These are phyloP conservation scores for Sylvietta virens DNA, from an alignment of 2,113 vertebrate genomes.

Conservation along the genomic window DNA sequence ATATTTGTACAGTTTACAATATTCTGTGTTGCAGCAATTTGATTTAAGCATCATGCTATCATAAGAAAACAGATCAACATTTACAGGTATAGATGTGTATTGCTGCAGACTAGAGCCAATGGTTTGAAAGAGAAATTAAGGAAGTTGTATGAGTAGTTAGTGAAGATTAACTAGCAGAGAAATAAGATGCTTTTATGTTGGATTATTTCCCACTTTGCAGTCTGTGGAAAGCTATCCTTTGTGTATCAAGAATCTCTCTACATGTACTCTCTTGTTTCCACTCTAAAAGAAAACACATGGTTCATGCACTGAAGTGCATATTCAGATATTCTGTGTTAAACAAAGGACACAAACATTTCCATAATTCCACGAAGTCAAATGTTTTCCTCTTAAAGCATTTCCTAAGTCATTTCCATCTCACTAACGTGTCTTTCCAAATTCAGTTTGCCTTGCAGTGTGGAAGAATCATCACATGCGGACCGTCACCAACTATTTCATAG, in stretches of 20 bases:
- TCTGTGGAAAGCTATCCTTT: background rate
- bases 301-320: background rate
- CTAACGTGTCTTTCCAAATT: slow-evolving; percentile 28
- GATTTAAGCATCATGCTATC: background rate
- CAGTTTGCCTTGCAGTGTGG: slow-evolving; percentile 97
- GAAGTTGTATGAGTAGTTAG: background rate
- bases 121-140: background rate
- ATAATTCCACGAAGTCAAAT: background rate
- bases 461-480: slow-evolving; percentile 97
- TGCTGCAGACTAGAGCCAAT: background rate
- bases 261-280: background rate
- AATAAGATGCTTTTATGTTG: background rate
- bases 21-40: background rate
- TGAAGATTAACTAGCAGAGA: background rate
- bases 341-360: background rate
- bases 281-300: background rate
- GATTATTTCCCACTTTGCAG: background rate
- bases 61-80: background rate
- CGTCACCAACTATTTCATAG: slow-evolving; percentile 98
- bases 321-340: background rate
- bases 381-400: background rate
- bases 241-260: background rate
- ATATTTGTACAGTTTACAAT: background rate
- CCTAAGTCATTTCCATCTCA: background rate
- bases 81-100: background rate